phyloP scores from a whole-genome alignment of 1,140 invertebrate genomes.

The Dryas iulia region DNA sequence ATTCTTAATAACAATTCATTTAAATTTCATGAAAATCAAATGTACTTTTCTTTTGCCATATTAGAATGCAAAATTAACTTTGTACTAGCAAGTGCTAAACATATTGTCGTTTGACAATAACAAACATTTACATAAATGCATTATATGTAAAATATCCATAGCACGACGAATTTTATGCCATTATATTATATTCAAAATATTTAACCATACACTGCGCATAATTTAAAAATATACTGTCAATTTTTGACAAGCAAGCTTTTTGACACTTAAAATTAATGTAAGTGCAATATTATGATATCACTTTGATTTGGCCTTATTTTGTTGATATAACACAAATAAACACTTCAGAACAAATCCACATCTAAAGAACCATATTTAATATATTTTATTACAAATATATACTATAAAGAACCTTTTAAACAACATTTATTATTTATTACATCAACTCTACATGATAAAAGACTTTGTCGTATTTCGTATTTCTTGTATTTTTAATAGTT shows the following conservation, averaged over 20 bases:
- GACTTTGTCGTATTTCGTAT: too few relatives aligned
- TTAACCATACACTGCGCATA: neutral
- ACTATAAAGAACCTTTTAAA: too few relatives aligned
- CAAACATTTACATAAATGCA: neutral
- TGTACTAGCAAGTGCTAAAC: neutral
- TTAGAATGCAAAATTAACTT: neutral
- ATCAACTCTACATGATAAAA: too few relatives aligned
- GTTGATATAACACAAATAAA: neutral
- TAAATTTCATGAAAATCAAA: neutral
- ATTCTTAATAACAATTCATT: too few relatives aligned
- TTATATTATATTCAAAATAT: neutral
- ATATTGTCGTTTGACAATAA: neutral
- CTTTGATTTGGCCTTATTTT: neutral
- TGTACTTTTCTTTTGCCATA: neutral
- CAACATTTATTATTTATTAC: too few relatives aligned
- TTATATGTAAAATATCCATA: neutral
- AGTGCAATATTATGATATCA: neutral
- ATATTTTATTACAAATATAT: too few relatives aligned
- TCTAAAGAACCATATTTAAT: too few relatives aligned
- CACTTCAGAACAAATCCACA: too few relatives aligned
- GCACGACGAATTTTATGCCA: neutral
- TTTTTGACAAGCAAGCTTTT: too few relatives aligned
- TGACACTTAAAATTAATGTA: neutral
- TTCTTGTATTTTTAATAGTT: too few relatives aligned
- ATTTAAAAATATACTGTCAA: neutral